Percentiles rank a stretch among this genome's conserved stretches.
Conservation (phyloP, 2,113 vertebrate species). For the Spheniscus mendiculus region DNA sequence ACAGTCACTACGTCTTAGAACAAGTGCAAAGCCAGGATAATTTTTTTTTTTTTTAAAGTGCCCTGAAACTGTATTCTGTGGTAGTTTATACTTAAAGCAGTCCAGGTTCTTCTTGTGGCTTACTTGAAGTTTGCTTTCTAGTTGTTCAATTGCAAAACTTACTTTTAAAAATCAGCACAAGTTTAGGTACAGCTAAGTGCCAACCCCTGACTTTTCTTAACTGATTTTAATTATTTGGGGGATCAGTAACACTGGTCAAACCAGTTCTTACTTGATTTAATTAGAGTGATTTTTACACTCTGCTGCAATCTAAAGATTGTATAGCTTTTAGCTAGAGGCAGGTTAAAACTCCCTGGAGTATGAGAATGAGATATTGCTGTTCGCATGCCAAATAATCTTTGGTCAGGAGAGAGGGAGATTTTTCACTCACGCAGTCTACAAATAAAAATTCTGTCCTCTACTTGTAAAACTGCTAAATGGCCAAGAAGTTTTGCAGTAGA, state of each 20-base stretch:
- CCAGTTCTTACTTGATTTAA: constrained; percentile 69
- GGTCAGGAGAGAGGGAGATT: constrained; percentile 6
- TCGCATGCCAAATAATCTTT: constrained; percentile 16
- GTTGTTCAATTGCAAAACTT: not conserved
- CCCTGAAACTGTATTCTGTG: not conserved
- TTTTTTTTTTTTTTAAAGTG: not conserved
- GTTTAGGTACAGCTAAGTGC: not conserved
- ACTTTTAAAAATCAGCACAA: not conserved
- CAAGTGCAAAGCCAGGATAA: not conserved
- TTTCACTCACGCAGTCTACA: not conserved
- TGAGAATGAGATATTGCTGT: constrained; percentile 40
- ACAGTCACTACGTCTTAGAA: not conserved
- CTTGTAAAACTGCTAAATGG: constrained; percentile 5
- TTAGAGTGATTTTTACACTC: constrained; percentile 65
- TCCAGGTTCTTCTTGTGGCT: not conserved
- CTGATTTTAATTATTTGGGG: constrained; percentile 56
- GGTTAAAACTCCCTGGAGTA: constrained; percentile 57
- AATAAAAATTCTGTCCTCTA: constrained; percentile 25
- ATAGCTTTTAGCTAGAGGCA: constrained; percentile 60
- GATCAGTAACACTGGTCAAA: constrained; percentile 57
- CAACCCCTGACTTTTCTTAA: constrained; percentile 4
- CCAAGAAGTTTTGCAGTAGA: not conserved
- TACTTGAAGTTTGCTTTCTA: not conserved
- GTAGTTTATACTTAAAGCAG: not conserved
- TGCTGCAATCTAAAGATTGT: constrained; percentile 58